Base-by-base conservation (phyloP, 2,888 invertebrate species). In the Ichneumoninae sp. region DNA sequence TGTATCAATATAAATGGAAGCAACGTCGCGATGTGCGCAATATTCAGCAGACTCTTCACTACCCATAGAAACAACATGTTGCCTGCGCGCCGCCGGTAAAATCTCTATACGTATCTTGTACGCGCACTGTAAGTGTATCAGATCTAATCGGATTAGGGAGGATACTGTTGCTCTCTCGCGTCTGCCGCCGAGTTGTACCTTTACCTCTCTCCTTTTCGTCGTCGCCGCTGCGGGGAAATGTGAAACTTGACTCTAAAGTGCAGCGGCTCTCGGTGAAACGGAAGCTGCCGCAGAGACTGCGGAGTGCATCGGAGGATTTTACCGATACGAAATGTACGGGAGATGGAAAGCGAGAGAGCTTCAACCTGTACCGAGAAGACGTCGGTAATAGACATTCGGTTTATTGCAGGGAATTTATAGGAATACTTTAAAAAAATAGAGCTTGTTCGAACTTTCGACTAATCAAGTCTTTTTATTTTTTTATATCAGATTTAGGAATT, bases 221-320 rank as follows among this genome's bases (percentile, higher is more conserved):
- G 47, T 26, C 50, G 69, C 1, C 60, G 47, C 60, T 36, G 69
- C 6, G 60, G 47, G 50, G 62, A 74, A 69, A 80, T 16, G 80
- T 69, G 80, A 80, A 80, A 75, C 69, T 52, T 22, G 74, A 60
- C 50, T 74, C 74, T 26, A 47, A 70, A 78, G 70, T 57, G 36
- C 62, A 52, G 62, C 65, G 13, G 79, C 66, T 66, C 22, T 10
- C 22, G 13, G 54, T 30, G 47, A 36, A 70, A 36, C 69, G 71
- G 40, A 30, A 65, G 69, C 50, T 33, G 69, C 54, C 3, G 19
- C 57, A n/a, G n/a, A 57, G 57, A 10, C 57, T 36, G 66, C 72
- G 22, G 60, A 75, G 40, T 80, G 19, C 74, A 69, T 68, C 36
- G 19, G 2, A 22, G 44, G 40, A 57, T 57, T 44, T 72, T 10